phyloP scores from a whole-genome alignment of 2,888 invertebrate species.

The Drymonia ruficornis region DNA sequence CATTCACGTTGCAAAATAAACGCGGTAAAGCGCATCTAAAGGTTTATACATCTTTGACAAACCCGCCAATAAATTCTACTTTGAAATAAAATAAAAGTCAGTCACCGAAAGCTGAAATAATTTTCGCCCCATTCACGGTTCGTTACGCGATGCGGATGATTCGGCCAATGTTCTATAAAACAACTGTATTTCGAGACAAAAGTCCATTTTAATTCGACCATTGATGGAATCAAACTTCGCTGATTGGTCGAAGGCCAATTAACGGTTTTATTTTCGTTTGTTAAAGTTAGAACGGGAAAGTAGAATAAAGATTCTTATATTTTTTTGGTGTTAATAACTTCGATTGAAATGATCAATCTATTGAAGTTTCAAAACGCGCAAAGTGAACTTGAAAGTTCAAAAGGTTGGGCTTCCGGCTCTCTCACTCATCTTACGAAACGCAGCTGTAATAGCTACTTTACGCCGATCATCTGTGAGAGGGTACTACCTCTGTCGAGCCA shows the following conservation, averaged over 20 bases:
- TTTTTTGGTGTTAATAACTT: too few species aligned
- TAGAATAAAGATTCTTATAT: background rate
- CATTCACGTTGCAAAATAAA: too few species aligned
- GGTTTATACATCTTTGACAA: background rate
- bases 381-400: too few species aligned
- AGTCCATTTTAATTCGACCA: slow-evolving; percentile 1
- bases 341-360: too few species aligned
- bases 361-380: too few species aligned
- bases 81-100: slow-evolving; percentile 18
- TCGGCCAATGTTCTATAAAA: slow-evolving; percentile 23
- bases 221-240: slow-evolving; percentile 1
- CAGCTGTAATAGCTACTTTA: too few species aligned
- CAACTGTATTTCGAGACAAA: slow-evolving; percentile 14
- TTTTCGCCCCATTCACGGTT: slow-evolving; percentile 25
- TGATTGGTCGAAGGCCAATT: background rate
- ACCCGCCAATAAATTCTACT: background rate
- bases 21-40: too few species aligned
- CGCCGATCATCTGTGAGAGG: too few species aligned
- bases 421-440: too few species aligned
- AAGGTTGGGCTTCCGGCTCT: too few species aligned
- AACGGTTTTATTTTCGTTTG: background rate
- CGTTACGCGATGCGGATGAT: slow-evolving; percentile 24
- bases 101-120: slow-evolving; percentile 20
- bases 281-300: background rate
- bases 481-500: too few species aligned